Evolutionary conservation across 2,888 invertebrate genomes (phyloP).

Genomic region (Andricus curvator): DNA sequence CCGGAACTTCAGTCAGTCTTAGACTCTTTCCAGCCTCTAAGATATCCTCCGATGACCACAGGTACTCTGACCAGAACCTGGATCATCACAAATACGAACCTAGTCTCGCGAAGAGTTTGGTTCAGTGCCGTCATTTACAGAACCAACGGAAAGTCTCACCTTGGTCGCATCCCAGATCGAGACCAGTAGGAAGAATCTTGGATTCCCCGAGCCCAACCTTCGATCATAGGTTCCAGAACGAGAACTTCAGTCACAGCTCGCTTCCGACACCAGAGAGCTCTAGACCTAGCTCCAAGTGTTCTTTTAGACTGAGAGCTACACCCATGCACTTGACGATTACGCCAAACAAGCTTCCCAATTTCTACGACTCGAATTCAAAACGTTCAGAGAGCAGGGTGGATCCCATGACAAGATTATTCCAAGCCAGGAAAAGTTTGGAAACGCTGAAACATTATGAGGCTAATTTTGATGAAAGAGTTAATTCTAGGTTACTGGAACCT

Average conservation of each 20-base stretch:
- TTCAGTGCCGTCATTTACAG: conserved; percentile 60
- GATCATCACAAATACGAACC: conserved; percentile 60
- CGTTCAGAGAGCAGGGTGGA: conserved; percentile 44
- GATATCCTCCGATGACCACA: conserved; percentile 48
- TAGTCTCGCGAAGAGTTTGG: conserved; percentile 53
- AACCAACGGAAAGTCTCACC: conserved; percentile 59
- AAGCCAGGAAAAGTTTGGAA: conserved; percentile 56
- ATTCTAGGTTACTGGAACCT: conserved; percentile 59
- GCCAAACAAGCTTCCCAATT: conserved; percentile 65
- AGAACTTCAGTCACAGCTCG: conserved; percentile 54
- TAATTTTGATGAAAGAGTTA: conserved; percentile 59
- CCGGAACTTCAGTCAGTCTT: conserved; percentile 48
- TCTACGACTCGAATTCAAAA: conserved; percentile 56
- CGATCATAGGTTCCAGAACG: conserved; percentile 55
- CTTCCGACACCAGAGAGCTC: conserved; percentile 56
- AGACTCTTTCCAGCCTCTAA: conserved; percentile 51
- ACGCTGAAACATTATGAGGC: conserved; percentile 65
- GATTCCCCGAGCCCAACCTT: conserved; percentile 56
- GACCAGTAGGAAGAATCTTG: conserved; percentile 41
- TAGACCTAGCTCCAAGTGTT: conserved; percentile 46
- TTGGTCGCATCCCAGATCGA: conserved; percentile 48
- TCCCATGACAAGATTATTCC: conserved; percentile 46
- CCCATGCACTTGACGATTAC: conserved; percentile 66
- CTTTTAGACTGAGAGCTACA: conserved; percentile 55
- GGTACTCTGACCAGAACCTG: conserved; percentile 67